phyloP scores from a whole-genome alignment of 2,797 vertebrate genomes.

The Staurois parvus region DNA sequence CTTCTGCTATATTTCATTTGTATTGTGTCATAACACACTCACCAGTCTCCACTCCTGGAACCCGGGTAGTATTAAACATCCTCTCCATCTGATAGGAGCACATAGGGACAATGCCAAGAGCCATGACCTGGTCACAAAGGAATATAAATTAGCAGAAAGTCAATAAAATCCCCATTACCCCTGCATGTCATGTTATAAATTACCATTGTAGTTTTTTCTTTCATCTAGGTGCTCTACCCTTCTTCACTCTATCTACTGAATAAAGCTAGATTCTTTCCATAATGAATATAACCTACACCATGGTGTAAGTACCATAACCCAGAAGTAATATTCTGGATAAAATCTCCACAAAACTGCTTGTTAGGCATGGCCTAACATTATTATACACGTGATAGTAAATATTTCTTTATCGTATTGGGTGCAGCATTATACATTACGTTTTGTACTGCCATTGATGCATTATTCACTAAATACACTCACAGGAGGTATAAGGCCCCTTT shows the following conservation, averaged over 20 bases:
- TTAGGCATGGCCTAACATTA: no score
- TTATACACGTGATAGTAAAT: no score
- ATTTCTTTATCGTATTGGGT: not conserved
- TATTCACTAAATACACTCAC: constrained; percentile 71
- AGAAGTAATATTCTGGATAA: not conserved
- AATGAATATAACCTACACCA: no score
- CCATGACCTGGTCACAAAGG: constrained; percentile 80
- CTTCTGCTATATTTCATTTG: not conserved
- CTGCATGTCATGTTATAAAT: no score
- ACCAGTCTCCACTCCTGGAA: constrained; percentile 91
- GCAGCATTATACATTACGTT: not conserved
- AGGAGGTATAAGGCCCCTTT: constrained; percentile 89
- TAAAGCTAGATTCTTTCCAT: not conserved
- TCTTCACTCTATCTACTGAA: not conserved
- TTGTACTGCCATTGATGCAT: not conserved
- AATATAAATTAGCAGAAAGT: not conserved
- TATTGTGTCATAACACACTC: not conserved
- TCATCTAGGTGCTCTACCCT: no score
- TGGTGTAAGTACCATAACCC: no score
- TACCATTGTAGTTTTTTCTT: no score
- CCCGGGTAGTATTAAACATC: constrained; percentile 94
- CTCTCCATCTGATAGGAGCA: constrained; percentile 94
- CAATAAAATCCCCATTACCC: no score
- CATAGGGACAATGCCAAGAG: constrained; percentile 89
- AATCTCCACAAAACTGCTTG: not conserved